Evolutionary conservation across 2,797 vertebrate genomes (phyloP).

Genomic region (Clarias pachynema): DNA sequence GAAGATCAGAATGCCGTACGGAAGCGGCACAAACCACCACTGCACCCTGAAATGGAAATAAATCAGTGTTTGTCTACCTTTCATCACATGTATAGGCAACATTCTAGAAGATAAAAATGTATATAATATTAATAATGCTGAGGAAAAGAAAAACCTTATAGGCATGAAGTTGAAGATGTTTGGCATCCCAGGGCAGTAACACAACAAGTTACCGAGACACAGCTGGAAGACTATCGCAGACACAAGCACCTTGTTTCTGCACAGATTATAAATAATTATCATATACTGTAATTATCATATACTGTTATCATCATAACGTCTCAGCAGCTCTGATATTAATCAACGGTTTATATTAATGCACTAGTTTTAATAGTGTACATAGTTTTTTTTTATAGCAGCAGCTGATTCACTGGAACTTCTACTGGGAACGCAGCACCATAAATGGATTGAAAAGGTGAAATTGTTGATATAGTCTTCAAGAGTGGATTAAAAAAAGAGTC

Average conservation of each 20-base stretch:
- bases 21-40: slow-evolving; percentile 87
- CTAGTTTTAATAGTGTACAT: not conserved
- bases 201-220: slow-evolving; percentile 85
- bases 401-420: not conserved
- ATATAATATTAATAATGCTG: not conserved
- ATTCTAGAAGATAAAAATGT: not conserved
- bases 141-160: slow-evolving; percentile 72
- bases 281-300: not conserved
- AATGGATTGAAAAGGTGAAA: not conserved
- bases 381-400: not conserved
- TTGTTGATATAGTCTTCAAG: not conserved
- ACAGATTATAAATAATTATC: slow-evolving; percentile 15
- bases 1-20: slow-evolving; percentile 85
- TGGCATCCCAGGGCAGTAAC: slow-evolving; percentile 89
- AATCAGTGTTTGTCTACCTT: not conserved
- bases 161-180: slow-evolving; percentile 94
- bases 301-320: too few relatives aligned
- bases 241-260: slow-evolving; percentile 83
- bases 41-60: slow-evolving; percentile 72
- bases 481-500: not conserved
- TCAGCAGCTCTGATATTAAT: not conserved
- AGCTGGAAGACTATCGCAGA: slow-evolving; percentile 86
- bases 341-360: not conserved
- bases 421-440: not conserved
- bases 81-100: not conserved